Evolutionary conservation across 2,113 vertebrate genomes (phyloP).

Genomic region (Suricata suricatta): DNA sequence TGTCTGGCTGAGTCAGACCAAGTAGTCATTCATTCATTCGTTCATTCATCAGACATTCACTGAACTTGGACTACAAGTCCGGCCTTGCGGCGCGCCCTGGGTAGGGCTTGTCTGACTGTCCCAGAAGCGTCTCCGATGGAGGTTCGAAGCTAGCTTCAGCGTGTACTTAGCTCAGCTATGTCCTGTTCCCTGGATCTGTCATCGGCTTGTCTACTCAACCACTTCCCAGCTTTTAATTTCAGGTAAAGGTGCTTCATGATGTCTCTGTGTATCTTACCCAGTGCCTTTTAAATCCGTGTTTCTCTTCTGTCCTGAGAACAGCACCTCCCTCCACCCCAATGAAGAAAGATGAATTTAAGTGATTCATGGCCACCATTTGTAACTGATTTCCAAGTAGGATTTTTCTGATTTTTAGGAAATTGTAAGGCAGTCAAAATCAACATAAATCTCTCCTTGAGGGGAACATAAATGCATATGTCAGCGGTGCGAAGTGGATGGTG

Average conservation of each 20-base stretch:
- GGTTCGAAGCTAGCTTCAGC: neutral
- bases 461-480: neutral
- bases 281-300: neutral
- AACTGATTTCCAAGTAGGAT: neutral
- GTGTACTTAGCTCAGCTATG: accelerated
- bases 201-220: neutral
- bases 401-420: neutral
- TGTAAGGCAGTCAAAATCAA: accelerated
- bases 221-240: neutral
- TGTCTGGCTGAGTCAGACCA: neutral
- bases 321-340: neutral
- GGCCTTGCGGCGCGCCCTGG: accelerated
- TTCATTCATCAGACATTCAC: no score
- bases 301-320: neutral
- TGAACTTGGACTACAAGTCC: no score
- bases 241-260: neutral
- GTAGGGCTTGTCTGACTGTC: accelerated
- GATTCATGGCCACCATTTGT: neutral
- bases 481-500: neutral
- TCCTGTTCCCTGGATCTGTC: neutral
- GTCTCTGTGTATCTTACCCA: neutral
- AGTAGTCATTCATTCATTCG: neutral
- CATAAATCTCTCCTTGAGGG: neutral
- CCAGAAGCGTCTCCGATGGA: accelerated
- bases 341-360: neutral